Evolutionary conservation across 2,113 vertebrate species (phyloP).

Genomic region (Eulemur macaco): DNA sequence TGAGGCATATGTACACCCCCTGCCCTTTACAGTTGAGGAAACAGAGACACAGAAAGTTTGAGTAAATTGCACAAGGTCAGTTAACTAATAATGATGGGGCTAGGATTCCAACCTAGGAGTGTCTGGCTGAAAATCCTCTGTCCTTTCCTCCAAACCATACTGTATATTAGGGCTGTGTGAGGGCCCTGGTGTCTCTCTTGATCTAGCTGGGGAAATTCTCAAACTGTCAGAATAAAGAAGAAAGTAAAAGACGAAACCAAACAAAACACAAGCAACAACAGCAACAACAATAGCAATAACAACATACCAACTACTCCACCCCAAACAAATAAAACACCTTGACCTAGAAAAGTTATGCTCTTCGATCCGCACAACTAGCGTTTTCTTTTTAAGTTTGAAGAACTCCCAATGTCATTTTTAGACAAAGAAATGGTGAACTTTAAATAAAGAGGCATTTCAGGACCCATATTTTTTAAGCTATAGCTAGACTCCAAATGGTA

Average conservation of each 20-base stretch:
- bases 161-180: background rate
- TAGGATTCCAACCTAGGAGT: background rate
- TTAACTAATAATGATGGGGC: background rate
- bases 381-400: background rate
- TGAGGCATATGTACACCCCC: background rate
- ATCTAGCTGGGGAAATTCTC: background rate
- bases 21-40: background rate
- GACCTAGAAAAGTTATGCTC: background rate
- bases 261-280: background rate
- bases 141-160: background rate
- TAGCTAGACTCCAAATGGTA: background rate
- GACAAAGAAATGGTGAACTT: background rate
- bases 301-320: background rate
- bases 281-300: background rate
- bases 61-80: background rate
- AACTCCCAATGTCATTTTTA: background rate
- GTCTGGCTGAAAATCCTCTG: background rate
- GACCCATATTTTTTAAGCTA: background rate
- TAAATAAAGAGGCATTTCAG: background rate
- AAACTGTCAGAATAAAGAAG: background rate
- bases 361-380: background rate
- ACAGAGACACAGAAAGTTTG: background rate
- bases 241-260: background rate
- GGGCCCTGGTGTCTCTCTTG: background rate
- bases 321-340: background rate